Conservation (phyloP, 2,113 vertebrate genomes). For the Pan troglodytes region NHGRI_mPanTro3-v2.1_pri NC_072409.2:108107501-108108000, state of each 20-base stretch:
- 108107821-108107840: background rate
- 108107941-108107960: slow-evolving; percentile 43
- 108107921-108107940: background rate
- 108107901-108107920: slow-evolving; percentile 34
- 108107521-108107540: background rate
- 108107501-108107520: background rate
- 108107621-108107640: background rate
- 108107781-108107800: background rate
- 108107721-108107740: background rate
- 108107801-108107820: background rate
- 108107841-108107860: slow-evolving; percentile 15
- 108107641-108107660: background rate
- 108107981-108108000: slow-evolving; percentile 51
- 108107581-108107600: background rate
- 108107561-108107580: background rate
- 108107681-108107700: background rate
- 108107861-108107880: slow-evolving; percentile 4
- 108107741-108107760: background rate
- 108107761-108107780: background rate
- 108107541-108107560: background rate
- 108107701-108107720: background rate
- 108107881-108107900: background rate
- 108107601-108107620: background rate
- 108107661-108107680: background rate
- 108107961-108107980: slow-evolving; percentile 46